Evolutionary conservation across 2,797 vertebrate species (phyloP), one percentile per base, ranked within the genome.

Genomic region (Todus mexicanus): DNA sequence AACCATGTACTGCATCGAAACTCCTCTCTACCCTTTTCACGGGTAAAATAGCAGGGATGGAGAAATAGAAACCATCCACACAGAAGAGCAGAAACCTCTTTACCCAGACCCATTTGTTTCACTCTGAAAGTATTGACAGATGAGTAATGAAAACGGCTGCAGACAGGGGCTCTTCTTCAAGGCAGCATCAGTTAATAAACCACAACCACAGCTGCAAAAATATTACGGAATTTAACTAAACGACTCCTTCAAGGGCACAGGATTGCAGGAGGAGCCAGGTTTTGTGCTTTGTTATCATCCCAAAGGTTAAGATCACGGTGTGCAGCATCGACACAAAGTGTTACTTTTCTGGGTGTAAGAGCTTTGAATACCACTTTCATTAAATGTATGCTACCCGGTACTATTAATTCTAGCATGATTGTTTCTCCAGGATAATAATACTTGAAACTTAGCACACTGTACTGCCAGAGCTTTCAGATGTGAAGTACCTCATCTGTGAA

Each of bases 121-220:
- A 86, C 66, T 79, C 89, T 64, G 65, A 31, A 70, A 93, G 87
- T 92, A 96, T 79, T 93, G 95, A 95, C 95, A 96, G 92, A 95
- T 78, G 92, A 95, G 92, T 91, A 94, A 96, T 94, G 95, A 95
- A 96, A 95, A 81, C 82, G 70, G 89, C 91, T 81, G 92, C 89
- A 91, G 87, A 86, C 84, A 94, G 37, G 37, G 73, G 70, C 94
- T 75, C 73, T 66, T 94, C 82, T 95, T 92, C 82, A 87, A 87
- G 88, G 79, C 92, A 95, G 94, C 89, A 92, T 74, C 93, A 91
- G 90, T 78, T 96, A 89, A 93, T 91, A 93, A 95, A 96, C 92
- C 84, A 89, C 93, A 95, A 60, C 72, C 94, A 93, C 94, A 95
- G 90, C 92, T 94, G 94, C 90, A 93, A 81, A 95, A 95, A 91